These are phyloP conservation scores for Brachionus plicatilis DNA, from an alignment of 1,140 invertebrate species.

Conservation along the genomic window DNA sequence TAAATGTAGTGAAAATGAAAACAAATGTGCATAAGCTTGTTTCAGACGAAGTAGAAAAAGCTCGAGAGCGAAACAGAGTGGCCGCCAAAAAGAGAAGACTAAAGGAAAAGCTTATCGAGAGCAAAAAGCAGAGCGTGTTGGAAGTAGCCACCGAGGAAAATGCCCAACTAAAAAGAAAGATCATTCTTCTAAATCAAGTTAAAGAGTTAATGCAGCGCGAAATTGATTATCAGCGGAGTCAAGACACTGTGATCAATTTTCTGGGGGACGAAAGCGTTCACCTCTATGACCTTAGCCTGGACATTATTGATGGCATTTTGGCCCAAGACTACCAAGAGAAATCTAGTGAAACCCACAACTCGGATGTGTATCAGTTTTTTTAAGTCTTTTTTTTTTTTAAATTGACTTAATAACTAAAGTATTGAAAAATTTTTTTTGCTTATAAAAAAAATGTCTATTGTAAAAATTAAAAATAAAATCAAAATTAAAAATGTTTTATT, in stretches of 20 bases:
- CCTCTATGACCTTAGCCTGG: neutral
- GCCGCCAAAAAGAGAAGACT: neutral
- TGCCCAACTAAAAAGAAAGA: neutral
- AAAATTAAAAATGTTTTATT: too few species aligned
- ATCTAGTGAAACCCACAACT: too few species aligned
- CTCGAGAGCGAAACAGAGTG: neutral
- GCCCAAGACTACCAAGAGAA: neutral
- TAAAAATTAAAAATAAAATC: too few species aligned
- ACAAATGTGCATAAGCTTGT: neutral
- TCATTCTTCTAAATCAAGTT: neutral
- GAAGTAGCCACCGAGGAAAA: neutral
- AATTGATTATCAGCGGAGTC: too few species aligned
- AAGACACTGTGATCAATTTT: neutral
- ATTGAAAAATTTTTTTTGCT: too few species aligned
- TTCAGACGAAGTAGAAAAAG: neutral
- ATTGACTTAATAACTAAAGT: too few species aligned
- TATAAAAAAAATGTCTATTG: too few species aligned
- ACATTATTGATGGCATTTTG: neutral
- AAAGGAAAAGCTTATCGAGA: neutral
- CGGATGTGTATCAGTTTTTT: too few species aligned
- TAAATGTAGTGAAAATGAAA: too few species aligned
- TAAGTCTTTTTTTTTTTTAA: too few species aligned
- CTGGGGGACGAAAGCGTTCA: neutral
- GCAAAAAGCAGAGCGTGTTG: neutral
- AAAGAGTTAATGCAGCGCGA: neutral